phyloP scores from a whole-genome alignment of 37 sponge, comb jelly and placozoan genomes.

The Cladorhizidae sp. region DNA sequence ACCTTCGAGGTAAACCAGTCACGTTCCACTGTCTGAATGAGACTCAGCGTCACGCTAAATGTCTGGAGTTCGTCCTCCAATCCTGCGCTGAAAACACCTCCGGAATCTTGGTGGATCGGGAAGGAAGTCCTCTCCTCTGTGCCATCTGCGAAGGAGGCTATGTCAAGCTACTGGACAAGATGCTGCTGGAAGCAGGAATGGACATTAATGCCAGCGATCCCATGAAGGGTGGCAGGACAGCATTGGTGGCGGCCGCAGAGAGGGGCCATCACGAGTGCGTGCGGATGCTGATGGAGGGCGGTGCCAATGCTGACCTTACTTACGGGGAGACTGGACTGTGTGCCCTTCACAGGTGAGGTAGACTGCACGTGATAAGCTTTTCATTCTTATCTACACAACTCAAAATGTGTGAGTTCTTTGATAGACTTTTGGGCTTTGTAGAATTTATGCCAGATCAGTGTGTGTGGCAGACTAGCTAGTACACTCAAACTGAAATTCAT shows the following conservation, averaged over 20 bases:
- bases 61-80: slow-evolving; percentile 74
- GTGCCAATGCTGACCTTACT: slow-evolving; percentile 56
- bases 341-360: slow-evolving; percentile 70
- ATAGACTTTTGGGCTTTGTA: no score
- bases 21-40: slow-evolving; percentile 88
- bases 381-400: neutral
- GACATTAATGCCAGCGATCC: slow-evolving; percentile 80
- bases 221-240: slow-evolving; percentile 61
- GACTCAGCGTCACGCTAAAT: slow-evolving; percentile 81
- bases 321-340: slow-evolving; percentile 35
- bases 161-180: slow-evolving; percentile 49
- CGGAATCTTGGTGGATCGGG: slow-evolving; percentile 45
- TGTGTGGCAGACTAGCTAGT: no score
- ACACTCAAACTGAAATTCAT: no score
- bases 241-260: slow-evolving; percentile 73
- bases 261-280: slow-evolving; percentile 69
- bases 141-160: slow-evolving; percentile 68
- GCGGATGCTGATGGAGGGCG: slow-evolving; percentile 52
- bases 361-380: neutral
- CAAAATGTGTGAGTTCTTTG: no score
- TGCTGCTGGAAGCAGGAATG: slow-evolving; percentile 75
- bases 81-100: slow-evolving; percentile 61
- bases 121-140: slow-evolving; percentile 77
- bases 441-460: no score
- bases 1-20: slow-evolving; percentile 54